Evolutionary conservation across 2,888 invertebrate species (phyloP), one percentile per base, ranked within the genome.

Genomic region (Drosophila putrida): DNA sequence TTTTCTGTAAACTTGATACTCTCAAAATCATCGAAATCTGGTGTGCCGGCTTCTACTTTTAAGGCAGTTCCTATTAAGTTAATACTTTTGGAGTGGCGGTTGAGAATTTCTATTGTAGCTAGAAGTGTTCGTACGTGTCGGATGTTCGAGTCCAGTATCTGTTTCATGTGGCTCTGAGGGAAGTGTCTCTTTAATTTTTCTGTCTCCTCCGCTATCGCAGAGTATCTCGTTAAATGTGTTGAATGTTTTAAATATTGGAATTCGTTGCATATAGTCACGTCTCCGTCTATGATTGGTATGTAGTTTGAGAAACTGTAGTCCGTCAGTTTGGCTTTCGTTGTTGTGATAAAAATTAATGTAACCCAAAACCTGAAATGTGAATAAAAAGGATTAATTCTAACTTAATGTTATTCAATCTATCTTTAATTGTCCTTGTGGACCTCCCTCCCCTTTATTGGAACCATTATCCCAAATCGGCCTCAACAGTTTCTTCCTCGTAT

Each of bases 211-310:
- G 27, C 35, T 36, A 67, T 63, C 51, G 36, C 9, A 0, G 54
- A 33, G 13, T 57, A 60, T 9, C 11, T 50, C 0, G 38, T 43
- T 0, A 64, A 4, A 11, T 60, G 60, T 1, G 57, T 44, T 9
- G 49, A 43, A 9, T 61, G 64, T 43, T n/a, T 41, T 20, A 68
- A 20, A 20, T 49, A 31, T n/a, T 53, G 4, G 10, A 44, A 58
- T 8, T 50, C 46, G 2, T 25, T 31, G 62, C 70, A 66, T 27
- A 71, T 47, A 4, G 43, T 25, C 8, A 35, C 58, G 27, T 61
- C 13, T 15, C 65, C 65, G 38, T 65, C 70, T 27, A 46, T 44
- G 1, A 71, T 41, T 2, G 65, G 58, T 4, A 62, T 62, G 20
- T 71, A 66, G 9, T 71, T 31, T 1, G 51, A 36, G n/a, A 41